Conservation (phyloP, 2,113 vertebrate species). For the Lichenostomus cassidix region DNA sequence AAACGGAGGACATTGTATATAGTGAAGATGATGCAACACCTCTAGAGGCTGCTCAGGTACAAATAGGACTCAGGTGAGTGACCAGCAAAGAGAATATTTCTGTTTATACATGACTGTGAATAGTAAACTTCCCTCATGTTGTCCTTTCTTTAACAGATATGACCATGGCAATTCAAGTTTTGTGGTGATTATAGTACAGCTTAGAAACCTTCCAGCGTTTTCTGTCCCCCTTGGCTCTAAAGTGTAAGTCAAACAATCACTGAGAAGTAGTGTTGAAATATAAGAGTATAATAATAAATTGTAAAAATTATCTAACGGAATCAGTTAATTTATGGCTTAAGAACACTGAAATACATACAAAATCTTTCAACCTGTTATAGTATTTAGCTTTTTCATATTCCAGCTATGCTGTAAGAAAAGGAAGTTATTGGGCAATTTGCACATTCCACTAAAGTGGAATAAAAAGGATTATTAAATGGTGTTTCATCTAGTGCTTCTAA, state of each 20-base stretch:
- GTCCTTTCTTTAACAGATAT: constrained; percentile 71
- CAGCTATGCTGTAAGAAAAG: neutral
- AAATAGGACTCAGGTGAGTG: constrained; percentile 79
- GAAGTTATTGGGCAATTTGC: neutral
- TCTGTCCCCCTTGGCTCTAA: constrained; percentile 70
- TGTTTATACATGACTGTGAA: neutral
- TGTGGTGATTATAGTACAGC: constrained; percentile 72
- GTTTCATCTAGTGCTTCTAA: neutral
- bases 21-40: constrained; percentile 70
- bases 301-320: neutral
- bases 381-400: neutral
- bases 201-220: constrained; percentile 74
- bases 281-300: neutral
- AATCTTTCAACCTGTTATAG: neutral
- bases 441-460: neutral
- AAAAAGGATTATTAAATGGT: neutral
- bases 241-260: constrained; percentile 77
- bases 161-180: constrained; percentile 76
- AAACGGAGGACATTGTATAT: constrained; percentile 70
- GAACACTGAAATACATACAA: neutral
- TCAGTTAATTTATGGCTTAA: neutral
- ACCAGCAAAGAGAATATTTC: neutral
- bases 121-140: neutral
- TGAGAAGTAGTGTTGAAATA: neutral
- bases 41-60: constrained; percentile 77